Evolutionary conservation across 2,797 vertebrate species (phyloP).

Genomic region (Tolypeutes matacus): DNA sequence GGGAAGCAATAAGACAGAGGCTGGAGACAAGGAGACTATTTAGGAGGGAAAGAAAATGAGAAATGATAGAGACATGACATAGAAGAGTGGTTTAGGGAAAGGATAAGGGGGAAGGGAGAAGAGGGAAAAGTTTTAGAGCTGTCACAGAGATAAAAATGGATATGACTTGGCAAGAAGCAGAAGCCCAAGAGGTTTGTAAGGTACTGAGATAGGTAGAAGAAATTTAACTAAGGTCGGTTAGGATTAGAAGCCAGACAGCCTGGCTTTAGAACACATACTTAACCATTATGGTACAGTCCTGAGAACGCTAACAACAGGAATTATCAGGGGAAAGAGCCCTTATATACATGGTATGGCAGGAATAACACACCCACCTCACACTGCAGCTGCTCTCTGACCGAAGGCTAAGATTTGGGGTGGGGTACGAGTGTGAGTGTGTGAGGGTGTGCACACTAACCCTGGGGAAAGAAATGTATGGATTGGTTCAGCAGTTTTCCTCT

Average conservation of each 20-base stretch:
- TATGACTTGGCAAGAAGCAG: background rate
- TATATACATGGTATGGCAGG: background rate
- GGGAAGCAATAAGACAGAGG: background rate
- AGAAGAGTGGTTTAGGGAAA: background rate
- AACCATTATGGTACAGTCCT: background rate
- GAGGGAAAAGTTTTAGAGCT: background rate
- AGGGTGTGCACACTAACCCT: background rate
- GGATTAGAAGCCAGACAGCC: background rate
- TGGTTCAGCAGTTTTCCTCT: background rate
- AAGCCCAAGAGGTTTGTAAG: background rate
- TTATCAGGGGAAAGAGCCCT: background rate
- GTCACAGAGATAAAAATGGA: constrained; percentile 38
- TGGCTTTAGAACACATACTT: background rate
- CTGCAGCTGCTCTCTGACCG: background rate
- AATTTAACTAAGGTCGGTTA: background rate
- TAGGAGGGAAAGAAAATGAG: background rate
- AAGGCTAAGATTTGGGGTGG: background rate
- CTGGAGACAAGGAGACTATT: background rate
- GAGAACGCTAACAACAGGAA: background rate
- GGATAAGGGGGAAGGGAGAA: background rate
- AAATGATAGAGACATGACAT: background rate
- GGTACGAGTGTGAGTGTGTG: background rate
- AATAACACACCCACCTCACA: background rate
- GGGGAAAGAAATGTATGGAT: background rate
- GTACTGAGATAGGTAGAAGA: background rate